Conservation (phyloP, 2,113 vertebrate species). For the Vidua chalybeata region DNA sequence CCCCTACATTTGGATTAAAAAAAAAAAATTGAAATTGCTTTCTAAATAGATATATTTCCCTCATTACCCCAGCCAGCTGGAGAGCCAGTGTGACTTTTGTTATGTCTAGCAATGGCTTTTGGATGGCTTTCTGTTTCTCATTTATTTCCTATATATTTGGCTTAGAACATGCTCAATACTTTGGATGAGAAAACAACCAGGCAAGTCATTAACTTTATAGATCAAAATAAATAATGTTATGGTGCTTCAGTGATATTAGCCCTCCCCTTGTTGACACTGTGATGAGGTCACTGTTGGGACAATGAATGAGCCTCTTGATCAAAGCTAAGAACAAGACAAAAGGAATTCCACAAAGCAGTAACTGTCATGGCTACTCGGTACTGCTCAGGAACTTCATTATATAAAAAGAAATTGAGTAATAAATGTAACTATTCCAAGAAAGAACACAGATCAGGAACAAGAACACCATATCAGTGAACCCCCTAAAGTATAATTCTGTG, state of each 20-base stretch:
- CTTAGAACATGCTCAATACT: constrained; percentile 33
- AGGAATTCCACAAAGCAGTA: not conserved
- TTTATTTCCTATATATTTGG: constrained; percentile 62
- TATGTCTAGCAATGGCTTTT: constrained; percentile 58
- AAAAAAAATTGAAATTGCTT: not conserved
- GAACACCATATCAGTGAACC: not conserved
- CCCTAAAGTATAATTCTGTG: not conserved
- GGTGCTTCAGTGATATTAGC: not conserved
- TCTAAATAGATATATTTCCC: not conserved
- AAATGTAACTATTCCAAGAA: not conserved
- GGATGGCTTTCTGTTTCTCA: constrained; percentile 27
- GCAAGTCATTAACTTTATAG: constrained; percentile 19
- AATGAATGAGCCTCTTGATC: not conserved
- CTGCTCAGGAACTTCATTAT: not conserved
- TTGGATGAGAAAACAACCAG: constrained; percentile 30
- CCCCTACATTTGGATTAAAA: not conserved
- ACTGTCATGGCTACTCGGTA: not conserved
- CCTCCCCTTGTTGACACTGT: not conserved
- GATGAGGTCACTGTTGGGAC: not conserved
- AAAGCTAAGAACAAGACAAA: not conserved
- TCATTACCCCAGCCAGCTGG: not conserved
- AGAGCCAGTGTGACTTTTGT: constrained; percentile 31
- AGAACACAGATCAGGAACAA: not conserved
- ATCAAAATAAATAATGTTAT: constrained; percentile 23
- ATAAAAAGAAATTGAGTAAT: not conserved